Evolutionary conservation across 2,888 invertebrate species (phyloP).

Genomic region (Hirtodrosophila confusa): DNA sequence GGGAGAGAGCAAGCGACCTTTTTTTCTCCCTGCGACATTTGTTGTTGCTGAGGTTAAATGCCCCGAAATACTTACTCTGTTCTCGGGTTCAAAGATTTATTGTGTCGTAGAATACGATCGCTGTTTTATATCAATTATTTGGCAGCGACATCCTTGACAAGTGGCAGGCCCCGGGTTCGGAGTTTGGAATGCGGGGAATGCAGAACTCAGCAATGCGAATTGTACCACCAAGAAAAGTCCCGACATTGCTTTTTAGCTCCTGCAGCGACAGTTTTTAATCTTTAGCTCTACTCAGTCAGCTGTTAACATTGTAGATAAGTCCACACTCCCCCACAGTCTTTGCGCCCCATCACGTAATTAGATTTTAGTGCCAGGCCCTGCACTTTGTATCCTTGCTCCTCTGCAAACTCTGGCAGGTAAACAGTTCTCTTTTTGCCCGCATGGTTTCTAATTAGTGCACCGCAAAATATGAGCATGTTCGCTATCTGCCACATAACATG

Average conservation of each 20-base stretch:
- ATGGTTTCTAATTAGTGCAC: slow-evolving; percentile 67
- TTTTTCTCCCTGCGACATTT: slow-evolving; percentile 5
- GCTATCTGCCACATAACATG: slow-evolving; percentile 38
- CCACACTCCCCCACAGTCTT: slow-evolving; percentile 4
- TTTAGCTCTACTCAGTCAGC: slow-evolving; percentile 29
- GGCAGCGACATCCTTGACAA: slow-evolving; percentile 49
- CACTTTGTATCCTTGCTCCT: slow-evolving; percentile 29
- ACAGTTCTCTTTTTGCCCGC: slow-evolving; percentile 53
- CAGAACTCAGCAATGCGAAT: neutral
- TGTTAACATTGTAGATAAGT: slow-evolving; percentile 60
- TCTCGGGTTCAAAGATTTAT: slow-evolving; percentile 56
- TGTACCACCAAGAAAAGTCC: too few relatives aligned
- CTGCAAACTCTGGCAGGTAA: slow-evolving; percentile 43
- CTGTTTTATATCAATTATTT: slow-evolving; percentile 64
- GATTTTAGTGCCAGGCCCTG: slow-evolving; percentile 62
- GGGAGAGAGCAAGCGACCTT: slow-evolving; percentile 18
- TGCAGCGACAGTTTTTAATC: neutral
- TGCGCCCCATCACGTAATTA: slow-evolving; percentile 51
- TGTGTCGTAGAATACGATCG: slow-evolving; percentile 55
- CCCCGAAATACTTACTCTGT: slow-evolving; percentile 44
- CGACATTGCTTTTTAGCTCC: too few relatives aligned
- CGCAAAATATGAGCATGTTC: slow-evolving; percentile 65
- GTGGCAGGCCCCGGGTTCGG: slow-evolving; percentile 37
- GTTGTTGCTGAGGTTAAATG: slow-evolving; percentile 59
- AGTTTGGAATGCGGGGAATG: slow-evolving; percentile 18